Evolutionary conservation across 2,797 vertebrate genomes (phyloP).

Genomic region (Ataeniobius toweri): DNA sequence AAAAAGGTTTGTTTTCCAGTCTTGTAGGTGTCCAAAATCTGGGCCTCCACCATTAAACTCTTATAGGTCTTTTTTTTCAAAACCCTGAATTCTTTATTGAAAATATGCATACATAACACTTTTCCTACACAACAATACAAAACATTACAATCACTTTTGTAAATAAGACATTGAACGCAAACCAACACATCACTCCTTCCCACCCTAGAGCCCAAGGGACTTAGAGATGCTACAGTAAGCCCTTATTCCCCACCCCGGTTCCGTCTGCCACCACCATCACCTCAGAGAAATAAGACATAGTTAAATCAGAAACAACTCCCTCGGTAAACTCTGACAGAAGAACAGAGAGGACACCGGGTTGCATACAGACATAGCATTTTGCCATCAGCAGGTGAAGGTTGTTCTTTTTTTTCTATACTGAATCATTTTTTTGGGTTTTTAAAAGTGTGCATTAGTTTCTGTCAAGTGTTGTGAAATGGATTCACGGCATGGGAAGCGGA

Average conservation of each 20-base stretch:
- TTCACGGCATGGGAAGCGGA: constrained; percentile 36
- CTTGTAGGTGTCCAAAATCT: constrained; percentile 18
- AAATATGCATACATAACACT: constrained; percentile 88
- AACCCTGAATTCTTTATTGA: constrained; percentile 90
- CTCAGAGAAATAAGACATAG: constrained; percentile 72
- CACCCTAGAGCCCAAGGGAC: constrained; percentile 56
- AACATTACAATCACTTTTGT: constrained; percentile 86
- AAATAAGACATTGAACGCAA: constrained; percentile 83
- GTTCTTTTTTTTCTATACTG: constrained; percentile 31
- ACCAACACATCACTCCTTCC: constrained; percentile 65
- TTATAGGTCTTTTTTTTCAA: constrained; percentile 65
- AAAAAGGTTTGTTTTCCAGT: constrained; percentile 17
- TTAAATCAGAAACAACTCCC: constrained; percentile 70
- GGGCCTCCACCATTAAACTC: constrained; percentile 48
- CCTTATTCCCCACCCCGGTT: constrained; percentile 61
- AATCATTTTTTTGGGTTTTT: constrained; percentile 35
- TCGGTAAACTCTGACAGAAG: constrained; percentile 67
- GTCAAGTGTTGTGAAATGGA: constrained; percentile 48
- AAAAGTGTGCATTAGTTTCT: constrained; percentile 31
- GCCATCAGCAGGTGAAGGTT: constrained; percentile 62
- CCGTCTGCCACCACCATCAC: constrained; percentile 47
- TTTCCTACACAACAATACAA: constrained; percentile 86
- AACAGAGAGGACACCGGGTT: constrained; percentile 72
- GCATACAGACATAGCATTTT: constrained; percentile 75
- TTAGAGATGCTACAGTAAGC: constrained; percentile 78